Evolutionary conservation across 2,113 vertebrate genomes (phyloP).

Genomic region (Oreochromis aureus): DNA sequence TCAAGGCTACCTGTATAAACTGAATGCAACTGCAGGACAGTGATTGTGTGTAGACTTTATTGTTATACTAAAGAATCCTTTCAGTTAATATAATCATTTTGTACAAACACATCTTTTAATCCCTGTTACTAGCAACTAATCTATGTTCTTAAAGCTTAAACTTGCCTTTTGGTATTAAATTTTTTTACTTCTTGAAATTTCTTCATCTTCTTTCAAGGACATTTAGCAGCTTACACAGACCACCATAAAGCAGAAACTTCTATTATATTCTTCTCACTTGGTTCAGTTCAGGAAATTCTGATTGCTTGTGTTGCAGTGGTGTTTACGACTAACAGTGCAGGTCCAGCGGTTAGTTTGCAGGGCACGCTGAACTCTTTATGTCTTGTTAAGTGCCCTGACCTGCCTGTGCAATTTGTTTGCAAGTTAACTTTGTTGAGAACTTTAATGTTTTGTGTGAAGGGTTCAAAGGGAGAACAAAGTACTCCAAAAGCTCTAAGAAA

Average conservation of each 20-base stretch:
- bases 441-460: not conserved
- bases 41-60: not conserved
- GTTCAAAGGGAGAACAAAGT: not conserved
- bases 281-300: slow-evolving; percentile 1
- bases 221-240: not conserved
- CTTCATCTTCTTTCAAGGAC: not conserved
- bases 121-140: not conserved
- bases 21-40: not conserved
- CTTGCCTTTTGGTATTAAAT: not conserved
- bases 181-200: not conserved
- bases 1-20: not conserved
- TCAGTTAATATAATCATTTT: not conserved
- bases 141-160: not conserved
- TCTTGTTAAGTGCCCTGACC: not conserved
- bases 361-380: not conserved
- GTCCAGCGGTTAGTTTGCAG: not conserved
- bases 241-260: not conserved
- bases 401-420: not conserved
- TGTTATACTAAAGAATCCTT: not conserved
- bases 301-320: not conserved
- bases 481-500: not conserved
- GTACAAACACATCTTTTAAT: not conserved
- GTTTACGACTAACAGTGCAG: slow-evolving; percentile 5
- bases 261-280: slow-evolving; percentile 5
- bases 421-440: slow-evolving; percentile 2